Base-by-base conservation (phyloP, 2,797 vertebrate genomes). In the Gobio occitaniae region DNA sequence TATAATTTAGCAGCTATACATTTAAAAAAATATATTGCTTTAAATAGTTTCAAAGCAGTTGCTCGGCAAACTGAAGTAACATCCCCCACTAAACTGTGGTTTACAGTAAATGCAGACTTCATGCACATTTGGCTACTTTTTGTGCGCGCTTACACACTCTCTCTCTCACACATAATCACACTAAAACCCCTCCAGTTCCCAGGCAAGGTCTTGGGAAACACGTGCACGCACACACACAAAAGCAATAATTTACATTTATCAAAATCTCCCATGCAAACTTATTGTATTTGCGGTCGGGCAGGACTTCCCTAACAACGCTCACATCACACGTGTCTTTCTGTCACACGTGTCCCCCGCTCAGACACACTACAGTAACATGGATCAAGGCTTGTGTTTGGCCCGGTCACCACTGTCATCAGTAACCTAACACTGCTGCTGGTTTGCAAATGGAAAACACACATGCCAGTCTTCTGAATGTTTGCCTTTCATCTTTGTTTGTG, bases 291-390 rank as follows among this genome's bases (percentile, higher is more conserved):
- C 76, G 78, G 80, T 80, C 74, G 12, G 25, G 52, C 59, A 41
- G 36, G 59, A 38, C 78, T 61, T 86, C 69, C 52, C 61, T 50
- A 74, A 21, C 41, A 19, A 16, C 9, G 6, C 81, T 87, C 72
- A 87, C 52, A 83, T 84, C 86, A 85, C 83, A 86, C 84, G 88
- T 86, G 87, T 87, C 65, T 72, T 3, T n/a, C 44, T 78, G 87
- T 89, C 90, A 89, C 90, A 87, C 87, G 90, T 50, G 83, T 87
- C 25, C 13, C 21, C 15, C 13, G 2, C 44, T 63, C 38, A 56
- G 54, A 77, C 48, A 83, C 82, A 69, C 44, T 17, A 29, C 48
- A 29, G 19, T 63, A 52, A 78, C 68, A 69, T 9, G 50, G 17
- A 74, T 63, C 38, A 70, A 61, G 50, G 80, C 80, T 75, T 71